Conservation (phyloP, 2,113 vertebrate genomes). For the Phasianus colchicus region DNA sequence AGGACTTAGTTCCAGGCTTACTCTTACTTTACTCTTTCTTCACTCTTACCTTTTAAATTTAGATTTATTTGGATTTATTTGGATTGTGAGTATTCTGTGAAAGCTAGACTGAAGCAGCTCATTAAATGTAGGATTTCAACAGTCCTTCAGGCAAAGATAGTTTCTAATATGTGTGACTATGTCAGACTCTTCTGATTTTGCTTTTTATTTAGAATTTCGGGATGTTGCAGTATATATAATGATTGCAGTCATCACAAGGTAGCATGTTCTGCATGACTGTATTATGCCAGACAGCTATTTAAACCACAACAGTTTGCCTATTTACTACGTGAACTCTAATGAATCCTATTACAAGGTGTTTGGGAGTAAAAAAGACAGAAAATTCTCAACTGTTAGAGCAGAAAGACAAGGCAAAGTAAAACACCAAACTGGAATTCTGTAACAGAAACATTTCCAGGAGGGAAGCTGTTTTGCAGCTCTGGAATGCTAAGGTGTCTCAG, state of each 20-base stretch:
- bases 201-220: constrained; percentile 30
- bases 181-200: background rate
- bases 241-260: background rate
- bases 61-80: background rate
- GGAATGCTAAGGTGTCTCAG: background rate
- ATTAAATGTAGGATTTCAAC: background rate
- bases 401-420: background rate
- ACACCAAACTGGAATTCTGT: background rate
- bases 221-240: background rate
- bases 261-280: background rate
- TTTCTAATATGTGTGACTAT: background rate
- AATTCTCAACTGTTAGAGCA: background rate
- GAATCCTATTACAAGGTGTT: background rate
- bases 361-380: background rate
- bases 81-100: background rate
- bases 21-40: background rate
- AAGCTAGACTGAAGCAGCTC: background rate
- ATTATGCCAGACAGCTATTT: background rate
- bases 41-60: background rate
- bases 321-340: background rate
- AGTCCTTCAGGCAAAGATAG: constrained; percentile 11
- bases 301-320: background rate
- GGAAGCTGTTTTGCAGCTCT: background rate
- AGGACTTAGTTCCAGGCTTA: background rate
- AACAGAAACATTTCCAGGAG: background rate